These are phyloP conservation scores for Drosophila anomelani DNA, from an alignment of 2,888 invertebrate genomes.

Conservation along the genomic window DNA sequence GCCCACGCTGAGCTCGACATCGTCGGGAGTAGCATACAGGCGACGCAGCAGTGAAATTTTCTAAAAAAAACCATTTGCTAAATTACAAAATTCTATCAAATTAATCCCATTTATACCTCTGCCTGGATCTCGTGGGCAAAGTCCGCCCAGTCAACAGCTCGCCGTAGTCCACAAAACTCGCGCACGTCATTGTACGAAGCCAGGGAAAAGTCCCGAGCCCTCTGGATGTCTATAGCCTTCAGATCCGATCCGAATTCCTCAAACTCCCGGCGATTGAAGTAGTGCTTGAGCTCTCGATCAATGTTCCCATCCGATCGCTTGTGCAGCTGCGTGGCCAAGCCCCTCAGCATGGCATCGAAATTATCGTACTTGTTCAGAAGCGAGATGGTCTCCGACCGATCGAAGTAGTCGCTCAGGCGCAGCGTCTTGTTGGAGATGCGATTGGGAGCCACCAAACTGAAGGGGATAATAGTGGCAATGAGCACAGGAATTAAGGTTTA, in stretches of 20 bases:
- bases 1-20: constrained; percentile 90
- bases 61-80: constrained; percentile 78
- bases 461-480: not conserved
- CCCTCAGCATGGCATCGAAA: constrained; percentile 89
- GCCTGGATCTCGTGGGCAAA: constrained; percentile 89
- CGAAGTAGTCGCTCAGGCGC: constrained; percentile 76
- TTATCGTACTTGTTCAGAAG: constrained; percentile 83
- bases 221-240: constrained; percentile 79
- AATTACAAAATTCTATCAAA: not conserved
- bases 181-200: constrained; percentile 79
- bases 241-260: constrained; percentile 86
- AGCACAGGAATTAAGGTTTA: not conserved
- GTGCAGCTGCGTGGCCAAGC: constrained; percentile 90
- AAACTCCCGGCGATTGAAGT: constrained; percentile 72
- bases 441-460: constrained; percentile 71
- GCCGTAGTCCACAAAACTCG: constrained; percentile 70
- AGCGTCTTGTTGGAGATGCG: constrained; percentile 72
- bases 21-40: constrained; percentile 88
- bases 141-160: constrained; percentile 75
- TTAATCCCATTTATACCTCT: constrained; percentile 52
- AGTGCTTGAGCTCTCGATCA: constrained; percentile 85
- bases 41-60: constrained; percentile 86
- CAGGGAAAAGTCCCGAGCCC: constrained; percentile 75
- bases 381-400: constrained; percentile 61
- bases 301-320: constrained; percentile 90